These are phyloP conservation scores for Hymenopus coronatus DNA, from an alignment of 2,888 invertebrate genomes.

Conservation along the genomic window DNA sequence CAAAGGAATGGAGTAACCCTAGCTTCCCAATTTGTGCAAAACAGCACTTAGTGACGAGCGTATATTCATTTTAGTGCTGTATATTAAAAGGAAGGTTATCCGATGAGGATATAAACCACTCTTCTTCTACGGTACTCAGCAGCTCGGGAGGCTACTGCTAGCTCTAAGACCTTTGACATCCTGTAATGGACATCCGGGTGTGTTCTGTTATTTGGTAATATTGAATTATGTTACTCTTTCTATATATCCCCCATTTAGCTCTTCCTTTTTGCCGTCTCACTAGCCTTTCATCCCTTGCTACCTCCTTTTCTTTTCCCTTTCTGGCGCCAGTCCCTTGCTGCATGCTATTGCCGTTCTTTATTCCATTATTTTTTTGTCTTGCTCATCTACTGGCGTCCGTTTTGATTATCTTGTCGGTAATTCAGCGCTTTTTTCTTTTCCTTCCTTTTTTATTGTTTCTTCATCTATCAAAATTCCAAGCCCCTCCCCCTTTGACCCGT, in stretches of 20 bases:
- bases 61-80: no score
- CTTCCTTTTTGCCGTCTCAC: background rate
- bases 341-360: background rate
- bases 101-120: background rate
- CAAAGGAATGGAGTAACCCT: no score
- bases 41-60: no score
- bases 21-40: no score
- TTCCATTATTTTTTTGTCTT: slow-evolving; percentile 5
- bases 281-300: background rate
- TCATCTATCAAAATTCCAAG: slow-evolving; percentile 4
- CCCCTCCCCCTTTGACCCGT: background rate
- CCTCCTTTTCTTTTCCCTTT: background rate
- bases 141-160: background rate
- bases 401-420: slow-evolving; percentile 18
- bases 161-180: slow-evolving; percentile 18
- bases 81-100: no score
- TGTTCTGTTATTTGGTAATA: slow-evolving; percentile 22
- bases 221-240: slow-evolving; percentile 10
- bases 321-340: slow-evolving; percentile 7
- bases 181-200: slow-evolving; percentile 11
- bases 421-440: background rate
- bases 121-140: background rate
- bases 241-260: background rate
- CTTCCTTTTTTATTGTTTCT: background rate
- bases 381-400: slow-evolving; percentile 4